Conservation (phyloP, 2,113 vertebrate genomes). For the Gobiocypris rarus region DNA sequence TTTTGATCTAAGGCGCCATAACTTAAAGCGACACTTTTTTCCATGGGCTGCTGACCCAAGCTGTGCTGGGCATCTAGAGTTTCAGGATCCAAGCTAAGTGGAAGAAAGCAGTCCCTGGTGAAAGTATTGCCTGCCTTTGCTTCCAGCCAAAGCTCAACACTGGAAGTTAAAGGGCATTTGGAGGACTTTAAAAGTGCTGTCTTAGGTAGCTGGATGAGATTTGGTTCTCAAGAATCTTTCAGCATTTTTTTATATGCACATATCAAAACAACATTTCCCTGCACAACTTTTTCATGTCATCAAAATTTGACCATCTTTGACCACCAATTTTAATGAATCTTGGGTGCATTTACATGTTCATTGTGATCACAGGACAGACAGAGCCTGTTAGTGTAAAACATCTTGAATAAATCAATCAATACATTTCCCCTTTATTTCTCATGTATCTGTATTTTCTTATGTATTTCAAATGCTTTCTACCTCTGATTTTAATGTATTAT, state of each 20-base stretch:
- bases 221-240: not conserved
- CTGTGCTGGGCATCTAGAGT: slow-evolving; percentile 37
- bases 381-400: not conserved
- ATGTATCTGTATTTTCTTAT: not conserved
- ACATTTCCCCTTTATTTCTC: not conserved
- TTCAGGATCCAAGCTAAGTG: slow-evolving; percentile 32
- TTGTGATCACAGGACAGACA: not conserved
- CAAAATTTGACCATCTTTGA: not conserved
- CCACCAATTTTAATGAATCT: not conserved
- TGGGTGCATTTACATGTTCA: not conserved
- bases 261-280: not conserved
- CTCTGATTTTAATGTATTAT: not conserved
- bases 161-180: slow-evolving; percentile 21
- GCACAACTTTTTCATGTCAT: not conserved
- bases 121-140: slow-evolving; percentile 15
- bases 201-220: not conserved
- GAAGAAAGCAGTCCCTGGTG: slow-evolving; percentile 12
- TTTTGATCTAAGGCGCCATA: slow-evolving; percentile 6
- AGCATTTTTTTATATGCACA: not conserved
- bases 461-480: not conserved
- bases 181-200: not conserved
- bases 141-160: not conserved
- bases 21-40: not conserved
- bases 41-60: slow-evolving; percentile 29
- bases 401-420: too few species aligned